phyloP scores from a whole-genome alignment of 2,113 vertebrate genomes.

The Phyllopteryx taeniolatus region DNA sequence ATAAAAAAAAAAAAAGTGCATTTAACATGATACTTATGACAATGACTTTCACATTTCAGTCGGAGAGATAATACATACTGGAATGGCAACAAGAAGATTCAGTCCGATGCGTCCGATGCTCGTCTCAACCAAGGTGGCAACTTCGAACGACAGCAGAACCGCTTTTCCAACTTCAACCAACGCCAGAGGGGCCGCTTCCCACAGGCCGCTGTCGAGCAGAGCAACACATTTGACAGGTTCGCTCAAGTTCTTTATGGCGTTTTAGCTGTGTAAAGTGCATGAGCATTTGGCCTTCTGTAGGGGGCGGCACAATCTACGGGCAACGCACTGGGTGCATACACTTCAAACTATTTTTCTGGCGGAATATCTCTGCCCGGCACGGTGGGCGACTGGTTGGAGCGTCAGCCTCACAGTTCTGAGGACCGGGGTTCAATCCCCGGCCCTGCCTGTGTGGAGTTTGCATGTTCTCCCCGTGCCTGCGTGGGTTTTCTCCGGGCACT shows the following conservation, averaged over 20 bases:
- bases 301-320: too few relatives aligned
- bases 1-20: not conserved
- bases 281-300: not conserved
- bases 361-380: too few relatives aligned
- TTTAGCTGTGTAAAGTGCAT: not conserved
- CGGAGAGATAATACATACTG: slow-evolving; percentile 92
- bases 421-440: too few relatives aligned
- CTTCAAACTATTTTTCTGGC: too few relatives aligned
- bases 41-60: slow-evolving; percentile 26
- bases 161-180: slow-evolving; percentile 88
- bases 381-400: too few relatives aligned
- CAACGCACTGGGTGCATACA: too few relatives aligned
- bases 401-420: too few relatives aligned
- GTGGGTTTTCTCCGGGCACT: too few relatives aligned
- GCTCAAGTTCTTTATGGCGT: not conserved
- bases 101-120: slow-evolving; percentile 79
- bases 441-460: too few relatives aligned
- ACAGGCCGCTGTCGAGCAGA: slow-evolving; percentile 76
- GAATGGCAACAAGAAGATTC: slow-evolving; percentile 90
- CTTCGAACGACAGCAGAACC: slow-evolving; percentile 86
- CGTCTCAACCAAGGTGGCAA: slow-evolving; percentile 85
- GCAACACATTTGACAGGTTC: slow-evolving; percentile 86
- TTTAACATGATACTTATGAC: not conserved
- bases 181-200: slow-evolving; percentile 85
- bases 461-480: too few relatives aligned